phyloP scores from a whole-genome alignment of 2,113 vertebrate species.

The Syngnathus floridae region DNA sequence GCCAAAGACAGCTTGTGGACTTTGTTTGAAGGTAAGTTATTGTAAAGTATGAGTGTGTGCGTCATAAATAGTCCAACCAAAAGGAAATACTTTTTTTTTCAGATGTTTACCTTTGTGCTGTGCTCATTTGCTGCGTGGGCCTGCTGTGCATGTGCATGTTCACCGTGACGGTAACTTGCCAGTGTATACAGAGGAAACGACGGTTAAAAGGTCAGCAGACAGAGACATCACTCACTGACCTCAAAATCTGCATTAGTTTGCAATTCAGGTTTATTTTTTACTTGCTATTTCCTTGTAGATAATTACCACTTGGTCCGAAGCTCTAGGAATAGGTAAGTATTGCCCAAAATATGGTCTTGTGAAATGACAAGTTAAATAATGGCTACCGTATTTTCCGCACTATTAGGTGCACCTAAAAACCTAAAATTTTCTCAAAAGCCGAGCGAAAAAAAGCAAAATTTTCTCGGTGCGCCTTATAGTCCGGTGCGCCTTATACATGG shows the following conservation, averaged over 20 bases:
- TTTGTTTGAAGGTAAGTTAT: conserved; percentile 71
- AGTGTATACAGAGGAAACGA: conserved; percentile 81
- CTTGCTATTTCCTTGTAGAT: conserved; percentile 61
- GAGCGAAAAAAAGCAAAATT: too few species aligned
- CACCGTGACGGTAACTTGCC: conserved; percentile 81
- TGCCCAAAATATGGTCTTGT: too few species aligned
- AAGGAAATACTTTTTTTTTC: conserved; percentile 54
- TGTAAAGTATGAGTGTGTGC: conserved; percentile 7
- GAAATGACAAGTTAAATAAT: too few species aligned
- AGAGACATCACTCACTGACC: background rate
- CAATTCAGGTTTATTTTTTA: background rate
- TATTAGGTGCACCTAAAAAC: too few species aligned
- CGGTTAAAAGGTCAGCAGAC: conserved; percentile 77
- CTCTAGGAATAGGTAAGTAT: conserved; percentile 84
- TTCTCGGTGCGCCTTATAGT: too few species aligned
- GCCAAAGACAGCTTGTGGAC: conserved; percentile 69
- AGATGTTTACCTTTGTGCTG: conserved; percentile 87
- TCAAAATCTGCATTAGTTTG: background rate
- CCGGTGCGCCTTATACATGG: too few species aligned
- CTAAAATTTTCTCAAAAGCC: too few species aligned
- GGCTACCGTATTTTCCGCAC: too few species aligned
- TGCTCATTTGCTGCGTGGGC: conserved; percentile 86
- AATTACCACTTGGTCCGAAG: conserved; percentile 88
- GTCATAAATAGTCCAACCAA: conserved; percentile 37
- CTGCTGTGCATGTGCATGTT: conserved; percentile 88